Base-by-base conservation (phyloP, 1,140 invertebrate genomes). In the Protaetia brevitarsis region DNA sequence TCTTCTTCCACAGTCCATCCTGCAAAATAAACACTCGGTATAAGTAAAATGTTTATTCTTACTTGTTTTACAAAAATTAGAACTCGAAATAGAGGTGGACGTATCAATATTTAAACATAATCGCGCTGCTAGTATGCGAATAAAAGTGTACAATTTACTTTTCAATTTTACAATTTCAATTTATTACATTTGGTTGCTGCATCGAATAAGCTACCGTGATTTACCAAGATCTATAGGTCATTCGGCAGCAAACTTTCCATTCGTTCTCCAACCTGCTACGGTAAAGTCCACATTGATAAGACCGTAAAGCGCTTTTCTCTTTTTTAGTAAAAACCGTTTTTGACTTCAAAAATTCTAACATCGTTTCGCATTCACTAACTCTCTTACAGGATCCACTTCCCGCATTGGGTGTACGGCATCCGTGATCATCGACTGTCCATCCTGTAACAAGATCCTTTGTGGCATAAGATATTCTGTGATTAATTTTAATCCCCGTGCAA, bases 171-270 rank as follows among this genome's bases (percentile, higher is more conserved):
- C 8, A 7, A 56, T 56, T 56, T 56, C 45, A 56, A 56, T 56
- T 56, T 56, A 7, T 16, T 11, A 56, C 8, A 7, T 11, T 11
- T 19, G 19, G 19, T 11, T n/a, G n/a, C n/a, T n/a, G n/a, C n/a
- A n/a, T n/a, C n/a, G n/a, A n/a, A n/a, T n/a, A n/a, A n/a, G n/a
- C n/a, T n/a, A n/a, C n/a, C n/a, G n/a, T n/a, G n/a, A n/a, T n/a
- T 63, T 65, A 31, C 63, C 57, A 5, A 71, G 27, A 16, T 51
- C 27, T n/a, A 71, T 73, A 10, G 69, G 63, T 21, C 36, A 41
- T 37, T 68, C 11, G 75, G 66, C 84, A 85, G 65, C 84, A 85
- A 19, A 85, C 82, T 76, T 81, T 81, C 0, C 82, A 76, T 16
- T 61, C 64, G 0, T 36, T 71, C 0, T 75, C 77, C n/a, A n/a